Evolutionary conservation across 2,113 vertebrate genomes (phyloP).

Genomic region (Hydrolagus affinis): DNA sequence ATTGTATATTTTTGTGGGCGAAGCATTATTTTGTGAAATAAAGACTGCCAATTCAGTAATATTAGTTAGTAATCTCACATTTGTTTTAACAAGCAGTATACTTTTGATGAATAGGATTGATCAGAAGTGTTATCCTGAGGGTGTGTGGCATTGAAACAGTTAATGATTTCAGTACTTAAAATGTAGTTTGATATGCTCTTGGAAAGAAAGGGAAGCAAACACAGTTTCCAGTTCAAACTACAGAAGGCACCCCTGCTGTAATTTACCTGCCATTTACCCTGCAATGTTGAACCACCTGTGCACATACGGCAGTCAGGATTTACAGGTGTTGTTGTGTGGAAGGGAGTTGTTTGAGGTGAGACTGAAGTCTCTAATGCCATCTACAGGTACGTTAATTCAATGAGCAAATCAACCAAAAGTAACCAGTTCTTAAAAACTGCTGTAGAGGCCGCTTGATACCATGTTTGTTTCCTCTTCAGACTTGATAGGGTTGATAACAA

Average conservation of each 20-base stretch:
- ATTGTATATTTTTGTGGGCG: too few species aligned
- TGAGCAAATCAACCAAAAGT: neutral
- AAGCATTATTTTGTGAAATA: too few species aligned
- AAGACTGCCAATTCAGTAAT: too few species aligned
- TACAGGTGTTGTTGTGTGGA: neutral
- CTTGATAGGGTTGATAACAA: neutral
- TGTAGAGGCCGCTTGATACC: neutral
- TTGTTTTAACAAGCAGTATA: neutral
- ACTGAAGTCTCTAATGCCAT: conserved; percentile 22
- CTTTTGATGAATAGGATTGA: neutral
- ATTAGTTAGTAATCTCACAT: too few species aligned
- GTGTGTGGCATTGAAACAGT: neutral
- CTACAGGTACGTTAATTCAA: conserved; percentile 6
- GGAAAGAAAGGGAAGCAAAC: too few species aligned
- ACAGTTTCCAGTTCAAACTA: too few species aligned
- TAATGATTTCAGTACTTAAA: neutral
- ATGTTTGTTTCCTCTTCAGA: neutral
- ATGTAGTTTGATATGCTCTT: neutral
- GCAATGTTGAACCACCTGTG: neutral
- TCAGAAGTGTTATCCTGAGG: neutral
- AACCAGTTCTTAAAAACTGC: neutral
- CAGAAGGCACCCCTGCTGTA: neutral
- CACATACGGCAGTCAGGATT: neutral
- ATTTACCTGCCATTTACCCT: neutral
- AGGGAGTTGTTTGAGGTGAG: neutral